Evolutionary conservation across 2,888 invertebrate species (phyloP).

Genomic region (Limnephilus auricula): DNA sequence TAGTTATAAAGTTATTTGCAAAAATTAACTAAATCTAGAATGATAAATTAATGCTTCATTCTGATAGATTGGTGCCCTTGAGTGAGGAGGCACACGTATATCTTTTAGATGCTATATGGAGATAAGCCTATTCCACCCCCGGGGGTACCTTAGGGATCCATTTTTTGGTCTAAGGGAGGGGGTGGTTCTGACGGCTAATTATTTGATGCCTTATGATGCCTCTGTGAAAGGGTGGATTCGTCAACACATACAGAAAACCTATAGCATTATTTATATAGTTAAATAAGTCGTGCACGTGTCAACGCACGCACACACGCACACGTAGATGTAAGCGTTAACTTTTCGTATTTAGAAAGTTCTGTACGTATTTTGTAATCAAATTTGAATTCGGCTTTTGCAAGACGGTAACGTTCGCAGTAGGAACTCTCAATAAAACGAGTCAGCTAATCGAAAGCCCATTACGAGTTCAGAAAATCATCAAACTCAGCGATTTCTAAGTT

Average conservation of each 20-base stretch:
- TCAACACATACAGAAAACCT: constrained; percentile 43
- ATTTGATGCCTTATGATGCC: constrained; percentile 67
- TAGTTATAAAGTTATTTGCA: background rate
- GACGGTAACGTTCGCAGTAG: constrained; percentile 8
- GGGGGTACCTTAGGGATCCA: constrained; percentile 51
- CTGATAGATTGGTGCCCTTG: constrained; percentile 18
- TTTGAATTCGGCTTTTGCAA: constrained; percentile 34
- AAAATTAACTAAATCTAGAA: background rate
- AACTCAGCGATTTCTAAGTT: background rate
- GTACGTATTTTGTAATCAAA: constrained; percentile 51
- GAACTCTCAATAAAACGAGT: constrained; percentile 34
- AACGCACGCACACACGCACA: constrained; percentile 5
- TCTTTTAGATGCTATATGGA: constrained; percentile 39
- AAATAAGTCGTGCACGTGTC: constrained; percentile 25
- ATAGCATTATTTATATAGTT: constrained; percentile 27
- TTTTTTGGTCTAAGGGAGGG: constrained; percentile 55
- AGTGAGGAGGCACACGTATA: background rate
- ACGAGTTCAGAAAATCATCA: background rate
- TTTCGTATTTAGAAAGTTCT: constrained; percentile 52
- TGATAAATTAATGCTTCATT: background rate
- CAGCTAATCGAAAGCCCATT: constrained; percentile 2
- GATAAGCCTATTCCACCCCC: constrained; percentile 27
- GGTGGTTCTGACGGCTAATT: constrained; percentile 65
- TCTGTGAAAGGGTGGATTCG: constrained; percentile 51
- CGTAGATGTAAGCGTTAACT: constrained; percentile 39